These are phyloP conservation scores for Ichneumoninae sp. DNA, from an alignment of 2,888 invertebrate species.

Conservation along the genomic window DNA sequence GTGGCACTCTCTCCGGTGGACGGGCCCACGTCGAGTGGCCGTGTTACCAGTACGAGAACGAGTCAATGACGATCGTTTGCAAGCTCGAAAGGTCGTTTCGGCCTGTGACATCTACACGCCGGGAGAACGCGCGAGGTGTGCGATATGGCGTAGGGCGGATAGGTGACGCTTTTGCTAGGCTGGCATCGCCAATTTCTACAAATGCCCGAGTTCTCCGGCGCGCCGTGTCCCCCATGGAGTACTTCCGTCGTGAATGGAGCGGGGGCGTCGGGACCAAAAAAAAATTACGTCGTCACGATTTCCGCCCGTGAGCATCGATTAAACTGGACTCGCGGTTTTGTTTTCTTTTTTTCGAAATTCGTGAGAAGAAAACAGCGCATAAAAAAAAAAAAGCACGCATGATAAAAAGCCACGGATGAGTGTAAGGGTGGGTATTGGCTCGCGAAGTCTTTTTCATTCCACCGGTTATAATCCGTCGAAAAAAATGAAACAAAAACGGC, in stretches of 20 bases:
- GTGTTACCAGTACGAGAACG: constrained; percentile 57
- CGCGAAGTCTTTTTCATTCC: constrained; percentile 22
- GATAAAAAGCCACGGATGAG: background rate
- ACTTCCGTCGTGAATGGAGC: constrained; percentile 18
- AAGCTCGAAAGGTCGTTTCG: constrained; percentile 64
- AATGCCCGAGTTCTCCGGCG: constrained; percentile 38
- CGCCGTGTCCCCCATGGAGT: constrained; percentile 19
- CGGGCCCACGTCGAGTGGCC: constrained; percentile 46
- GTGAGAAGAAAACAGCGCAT: background rate
- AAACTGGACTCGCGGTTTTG: background rate
- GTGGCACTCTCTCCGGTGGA: constrained; percentile 13
- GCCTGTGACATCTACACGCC: constrained; percentile 58
- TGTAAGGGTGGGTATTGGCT: constrained; percentile 4
- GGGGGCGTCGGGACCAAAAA: constrained; percentile 5
- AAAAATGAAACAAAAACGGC: constrained; percentile 2
- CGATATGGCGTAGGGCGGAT: background rate
- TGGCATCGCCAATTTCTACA: constrained; percentile 51
- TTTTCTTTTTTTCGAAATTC: constrained; percentile 18
- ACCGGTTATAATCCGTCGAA: constrained; percentile 47
- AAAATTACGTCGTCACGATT: constrained; percentile 49
- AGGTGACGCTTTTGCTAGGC: background rate
- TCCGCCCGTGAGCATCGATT: constrained; percentile 39
- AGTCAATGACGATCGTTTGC: constrained; percentile 63
- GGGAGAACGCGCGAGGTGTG: constrained; percentile 22
- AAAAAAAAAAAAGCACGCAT: background rate